Evolutionary conservation across 2,797 vertebrate species (phyloP).

Genomic region (Buphagus erythrorhynchus): DNA sequence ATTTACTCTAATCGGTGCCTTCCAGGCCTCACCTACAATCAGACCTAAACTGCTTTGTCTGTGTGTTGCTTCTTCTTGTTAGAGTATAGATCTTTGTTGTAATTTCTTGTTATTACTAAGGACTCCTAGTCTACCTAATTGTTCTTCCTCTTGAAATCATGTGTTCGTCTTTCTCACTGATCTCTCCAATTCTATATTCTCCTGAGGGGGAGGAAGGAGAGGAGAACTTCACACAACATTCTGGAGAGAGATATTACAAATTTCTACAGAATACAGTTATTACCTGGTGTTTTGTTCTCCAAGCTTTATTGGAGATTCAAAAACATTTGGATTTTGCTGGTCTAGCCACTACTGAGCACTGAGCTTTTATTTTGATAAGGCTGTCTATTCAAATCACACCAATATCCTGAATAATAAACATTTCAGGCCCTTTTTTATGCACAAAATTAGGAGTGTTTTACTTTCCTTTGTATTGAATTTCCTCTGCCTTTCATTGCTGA

Average conservation of each 20-base stretch:
- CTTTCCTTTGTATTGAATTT: background rate
- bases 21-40: background rate
- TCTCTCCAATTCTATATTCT: background rate
- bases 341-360: background rate
- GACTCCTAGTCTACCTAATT: background rate
- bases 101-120: background rate
- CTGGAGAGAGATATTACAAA: background rate
- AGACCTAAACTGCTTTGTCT: background rate
- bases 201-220: background rate
- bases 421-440: background rate
- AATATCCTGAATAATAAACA: background rate
- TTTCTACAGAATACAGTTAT: background rate
- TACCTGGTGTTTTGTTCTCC: background rate
- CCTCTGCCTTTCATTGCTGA: background rate
- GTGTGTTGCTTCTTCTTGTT: background rate
- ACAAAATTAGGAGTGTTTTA: background rate
- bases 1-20: accelerated
- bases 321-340: background rate
- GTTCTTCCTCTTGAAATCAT: background rate
- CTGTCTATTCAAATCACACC: background rate
- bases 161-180: background rate
- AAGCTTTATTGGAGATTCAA: background rate
- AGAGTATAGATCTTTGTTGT: background rate
- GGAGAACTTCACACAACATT: background rate
- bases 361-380: background rate